Evolutionary conservation across 2,888 invertebrate genomes (phyloP).

Genomic region (Limenitis camilla): DNA sequence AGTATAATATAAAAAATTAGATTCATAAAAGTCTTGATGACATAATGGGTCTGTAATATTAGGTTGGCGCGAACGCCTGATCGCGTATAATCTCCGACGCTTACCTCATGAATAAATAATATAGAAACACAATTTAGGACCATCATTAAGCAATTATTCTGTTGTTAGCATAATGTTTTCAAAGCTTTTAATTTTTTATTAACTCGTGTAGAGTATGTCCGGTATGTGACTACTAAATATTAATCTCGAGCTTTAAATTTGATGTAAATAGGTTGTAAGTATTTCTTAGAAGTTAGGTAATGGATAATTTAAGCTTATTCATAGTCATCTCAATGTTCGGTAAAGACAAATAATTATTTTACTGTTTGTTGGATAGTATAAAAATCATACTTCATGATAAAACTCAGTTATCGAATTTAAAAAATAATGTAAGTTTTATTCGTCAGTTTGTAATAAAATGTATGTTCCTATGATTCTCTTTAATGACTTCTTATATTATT

Average conservation of each 20-base stretch:
- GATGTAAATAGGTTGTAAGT: constrained; percentile 18
- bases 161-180: constrained; percentile 67
- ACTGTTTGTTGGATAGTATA: no score
- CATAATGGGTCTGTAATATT: constrained; percentile 69
- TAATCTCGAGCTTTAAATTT: constrained; percentile 22
- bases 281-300: constrained; percentile 20
- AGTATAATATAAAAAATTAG: constrained; percentile 50
- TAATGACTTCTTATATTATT: no score
- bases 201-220: constrained; percentile 55
- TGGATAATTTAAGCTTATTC: constrained; percentile 17
- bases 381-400: no score
- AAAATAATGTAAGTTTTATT: no score
- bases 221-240: constrained; percentile 25
- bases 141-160: constrained; percentile 70
- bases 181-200: constrained; percentile 73
- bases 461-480: no score
- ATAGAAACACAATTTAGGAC: constrained; percentile 62
- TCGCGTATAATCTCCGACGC: constrained; percentile 54
- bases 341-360: no score
- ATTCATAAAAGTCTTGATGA: constrained; percentile 70
- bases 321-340: neutral
- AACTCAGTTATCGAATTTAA: no score
- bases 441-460: no score
- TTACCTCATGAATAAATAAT: constrained; percentile 68
- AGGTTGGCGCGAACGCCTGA: constrained; percentile 52